These are phyloP conservation scores for Stegastes partitus DNA, from an alignment of 2,113 vertebrate genomes.

Conservation along the genomic window DNA sequence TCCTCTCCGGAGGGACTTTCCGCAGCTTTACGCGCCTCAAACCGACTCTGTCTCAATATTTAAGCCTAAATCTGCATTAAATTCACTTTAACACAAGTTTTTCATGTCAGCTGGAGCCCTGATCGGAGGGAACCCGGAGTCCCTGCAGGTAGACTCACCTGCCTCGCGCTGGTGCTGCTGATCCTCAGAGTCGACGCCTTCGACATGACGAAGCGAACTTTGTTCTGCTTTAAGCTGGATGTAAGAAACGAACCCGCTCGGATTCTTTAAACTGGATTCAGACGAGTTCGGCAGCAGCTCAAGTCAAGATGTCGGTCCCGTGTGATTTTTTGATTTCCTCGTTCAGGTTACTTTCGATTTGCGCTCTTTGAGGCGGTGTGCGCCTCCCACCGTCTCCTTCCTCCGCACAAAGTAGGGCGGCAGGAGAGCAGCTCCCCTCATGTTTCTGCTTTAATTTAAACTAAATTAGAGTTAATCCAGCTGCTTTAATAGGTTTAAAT, in stretches of 20 bases:
- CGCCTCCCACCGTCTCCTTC: conserved; percentile 59
- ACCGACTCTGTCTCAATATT: accelerated
- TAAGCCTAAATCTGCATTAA: not conserved
- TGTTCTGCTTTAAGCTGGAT: not conserved
- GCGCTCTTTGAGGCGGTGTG: not conserved
- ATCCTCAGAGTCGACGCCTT: conserved; percentile 71
- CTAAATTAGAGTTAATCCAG: too few relatives aligned
- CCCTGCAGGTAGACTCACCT: conserved; percentile 66
- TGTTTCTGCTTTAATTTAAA: too few relatives aligned
- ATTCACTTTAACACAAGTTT: conserved; percentile 63
- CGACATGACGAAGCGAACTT: conserved; percentile 59
- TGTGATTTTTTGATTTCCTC: conserved; percentile 64
- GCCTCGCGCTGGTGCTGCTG: conserved; percentile 24
- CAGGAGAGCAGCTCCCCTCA: too few relatives aligned
- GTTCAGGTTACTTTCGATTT: conserved; percentile 69
- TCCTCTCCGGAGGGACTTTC: conserved; percentile 29
- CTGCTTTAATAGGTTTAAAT: too few relatives aligned
- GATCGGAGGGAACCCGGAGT: too few relatives aligned
- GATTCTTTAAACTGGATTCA: not conserved
- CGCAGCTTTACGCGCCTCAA: not conserved
- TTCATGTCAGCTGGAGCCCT: too few relatives aligned
- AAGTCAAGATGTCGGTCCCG: not conserved
- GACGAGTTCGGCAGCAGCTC: not conserved
- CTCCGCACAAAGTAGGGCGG: conserved; percentile 3
- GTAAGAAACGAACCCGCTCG: not conserved